phyloP scores from a whole-genome alignment of 2,113 vertebrate species.

The Oxyura jamaicensis region DNA sequence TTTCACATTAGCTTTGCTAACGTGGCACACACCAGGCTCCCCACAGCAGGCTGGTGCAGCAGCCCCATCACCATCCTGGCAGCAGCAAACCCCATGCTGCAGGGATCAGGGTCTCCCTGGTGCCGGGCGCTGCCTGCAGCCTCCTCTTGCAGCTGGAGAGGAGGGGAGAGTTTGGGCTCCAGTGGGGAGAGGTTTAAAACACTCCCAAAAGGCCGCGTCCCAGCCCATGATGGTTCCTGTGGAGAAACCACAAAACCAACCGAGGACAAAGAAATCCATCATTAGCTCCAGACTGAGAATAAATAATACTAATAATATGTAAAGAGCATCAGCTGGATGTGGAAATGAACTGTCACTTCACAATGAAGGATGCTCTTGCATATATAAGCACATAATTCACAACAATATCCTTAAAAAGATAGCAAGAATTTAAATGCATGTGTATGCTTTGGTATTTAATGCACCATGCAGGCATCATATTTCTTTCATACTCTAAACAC shows the following conservation, averaged over 20 bases:
- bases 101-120: accelerated
- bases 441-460: constrained; percentile 55
- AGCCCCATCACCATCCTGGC: not conserved
- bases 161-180: not conserved
- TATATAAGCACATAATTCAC: constrained; percentile 58
- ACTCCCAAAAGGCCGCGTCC: accelerated
- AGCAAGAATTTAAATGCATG: constrained; percentile 64
- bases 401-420: constrained; percentile 59
- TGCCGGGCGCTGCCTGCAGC: accelerated
- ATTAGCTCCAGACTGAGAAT: constrained; percentile 29
- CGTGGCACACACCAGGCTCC: not conserved
- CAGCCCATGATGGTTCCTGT: not conserved
- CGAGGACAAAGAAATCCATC: constrained; percentile 32
- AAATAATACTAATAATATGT: constrained; percentile 63
- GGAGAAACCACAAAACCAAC: constrained; percentile 44
- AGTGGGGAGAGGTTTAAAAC: not conserved
- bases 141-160: not conserved
- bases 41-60: not conserved
- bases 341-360: constrained; percentile 48
- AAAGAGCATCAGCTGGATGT: constrained; percentile 61
- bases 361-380: constrained; percentile 51
- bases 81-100: accelerated
- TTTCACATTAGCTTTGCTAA: accelerated
- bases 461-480: constrained; percentile 41
- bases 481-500: constrained; percentile 58